Evolutionary conservation across 2,113 vertebrate species (phyloP), one percentile per base, ranked within the genome.

Genomic region (Rhinopomastus cyanomelas): DNA sequence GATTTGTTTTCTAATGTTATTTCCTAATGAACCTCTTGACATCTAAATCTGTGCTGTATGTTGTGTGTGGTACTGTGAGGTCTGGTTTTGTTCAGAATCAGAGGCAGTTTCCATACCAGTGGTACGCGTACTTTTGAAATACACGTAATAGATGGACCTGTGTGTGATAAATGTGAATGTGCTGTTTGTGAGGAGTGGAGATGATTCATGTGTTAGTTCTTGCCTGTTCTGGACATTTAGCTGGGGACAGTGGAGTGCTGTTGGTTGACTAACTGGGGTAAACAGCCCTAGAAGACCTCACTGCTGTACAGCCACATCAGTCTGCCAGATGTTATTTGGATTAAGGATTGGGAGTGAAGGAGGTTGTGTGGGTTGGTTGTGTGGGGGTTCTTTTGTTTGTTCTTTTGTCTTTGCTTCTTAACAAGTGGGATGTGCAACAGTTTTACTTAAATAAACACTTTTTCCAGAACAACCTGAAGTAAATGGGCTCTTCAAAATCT

Each of bases 221-320:
- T 59, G 26, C 2, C 34, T 57, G 16, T n/a, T 65, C 49, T n/a
- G n/a, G 72, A 30, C n/a, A 27, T 44, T 49, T 36, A 36, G 14
- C n/a, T 59, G 46, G 19, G 12, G 5, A 8, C 0, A 1, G 25
- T 22, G 25, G 1, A 6, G 60, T 91, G 80, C 21, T 5, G 1
- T 21, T 64, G 12, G 68, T 82, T 48, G 46, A 44, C 55, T 27
- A 16, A 51, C 18, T 23, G 27, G 30, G 57, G 46, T 32, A 53
- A 49, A 57, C 29, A 69, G 34, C 13, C 4, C 23, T 46, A 51
- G 21, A 39, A 76, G 46, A 32, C 74, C 39, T 49, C n/a, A n/a
- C 15, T 89, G 67, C 26, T 10, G 0, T 37, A n/a, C 17, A 87
- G 72, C 26, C 12, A 0, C 39, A 34, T n/a, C 64, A 19, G 0